A percentile compares a stretch with the other conserved stretches of the same genome.
phyloP scores from a whole-genome alignment of 2,888 invertebrate species.

The Melanotus villosus region DNA sequence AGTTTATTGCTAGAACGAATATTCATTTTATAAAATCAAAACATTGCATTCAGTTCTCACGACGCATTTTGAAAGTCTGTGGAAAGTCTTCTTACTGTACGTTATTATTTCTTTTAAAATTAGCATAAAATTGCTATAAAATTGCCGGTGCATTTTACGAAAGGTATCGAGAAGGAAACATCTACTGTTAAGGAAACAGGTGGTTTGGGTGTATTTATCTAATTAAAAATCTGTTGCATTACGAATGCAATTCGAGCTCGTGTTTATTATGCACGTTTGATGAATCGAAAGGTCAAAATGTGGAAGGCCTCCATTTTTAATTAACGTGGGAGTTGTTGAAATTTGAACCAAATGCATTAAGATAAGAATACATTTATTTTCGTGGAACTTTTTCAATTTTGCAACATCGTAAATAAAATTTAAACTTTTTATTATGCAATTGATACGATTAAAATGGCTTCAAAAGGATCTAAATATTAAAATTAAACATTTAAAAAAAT shows the following conservation, averaged over 20 bases:
- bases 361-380: neutral
- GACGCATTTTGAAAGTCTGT: too few species aligned
- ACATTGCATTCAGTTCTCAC: neutral
- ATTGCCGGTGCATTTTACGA: slow-evolving; percentile 11
- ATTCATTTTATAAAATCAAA: neutral
- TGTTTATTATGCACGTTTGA: neutral
- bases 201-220: neutral
- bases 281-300: slow-evolving; percentile 4
- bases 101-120: slow-evolving; percentile 8
- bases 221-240: neutral
- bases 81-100: neutral
- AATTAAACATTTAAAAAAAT: too few species aligned
- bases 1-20: neutral
- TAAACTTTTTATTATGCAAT: too few species aligned
- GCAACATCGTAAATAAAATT: too few species aligned
- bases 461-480: too few species aligned
- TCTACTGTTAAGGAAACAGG: neutral
- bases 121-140: slow-evolving; percentile 11
- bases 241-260: neutral
- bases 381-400: too few species aligned
- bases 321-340: neutral
- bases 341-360: neutral
- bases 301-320: neutral
- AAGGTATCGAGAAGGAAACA: neutral
- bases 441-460: too few species aligned